phyloP scores from a whole-genome alignment of 2,113 vertebrate species.

The Herpetotheres cachinnans region DNA sequence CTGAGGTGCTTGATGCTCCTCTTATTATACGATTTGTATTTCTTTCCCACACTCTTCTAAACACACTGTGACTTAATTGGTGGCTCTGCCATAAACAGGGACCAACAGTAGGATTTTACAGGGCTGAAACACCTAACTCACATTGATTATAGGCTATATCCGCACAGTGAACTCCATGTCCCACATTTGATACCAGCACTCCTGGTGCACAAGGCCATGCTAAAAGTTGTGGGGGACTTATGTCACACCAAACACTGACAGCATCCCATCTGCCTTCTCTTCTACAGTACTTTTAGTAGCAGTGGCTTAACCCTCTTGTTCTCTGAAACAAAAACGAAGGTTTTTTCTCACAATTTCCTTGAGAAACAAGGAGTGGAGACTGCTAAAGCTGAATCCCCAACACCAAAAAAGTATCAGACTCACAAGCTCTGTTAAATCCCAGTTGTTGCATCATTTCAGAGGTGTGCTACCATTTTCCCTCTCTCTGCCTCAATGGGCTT shows the following conservation, averaged over 20 bases:
- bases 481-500: neutral
- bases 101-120: neutral
- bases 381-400: neutral
- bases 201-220: neutral
- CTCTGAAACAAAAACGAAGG: neutral
- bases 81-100: neutral
- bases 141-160: neutral
- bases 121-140: neutral
- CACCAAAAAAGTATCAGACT: neutral
- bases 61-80: neutral
- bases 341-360: neutral
- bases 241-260: neutral
- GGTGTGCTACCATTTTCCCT: neutral
- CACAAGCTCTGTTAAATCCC: neutral
- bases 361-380: neutral
- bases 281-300: neutral
- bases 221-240: neutral
- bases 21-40: neutral
- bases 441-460: neutral
- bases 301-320: neutral
- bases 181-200: neutral
- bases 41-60: neutral
- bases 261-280: neutral
- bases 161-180: neutral
- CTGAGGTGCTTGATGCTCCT: neutral